phyloP scores from a whole-genome alignment of 2,113 vertebrate species.

The Numida meleagris region DNA sequence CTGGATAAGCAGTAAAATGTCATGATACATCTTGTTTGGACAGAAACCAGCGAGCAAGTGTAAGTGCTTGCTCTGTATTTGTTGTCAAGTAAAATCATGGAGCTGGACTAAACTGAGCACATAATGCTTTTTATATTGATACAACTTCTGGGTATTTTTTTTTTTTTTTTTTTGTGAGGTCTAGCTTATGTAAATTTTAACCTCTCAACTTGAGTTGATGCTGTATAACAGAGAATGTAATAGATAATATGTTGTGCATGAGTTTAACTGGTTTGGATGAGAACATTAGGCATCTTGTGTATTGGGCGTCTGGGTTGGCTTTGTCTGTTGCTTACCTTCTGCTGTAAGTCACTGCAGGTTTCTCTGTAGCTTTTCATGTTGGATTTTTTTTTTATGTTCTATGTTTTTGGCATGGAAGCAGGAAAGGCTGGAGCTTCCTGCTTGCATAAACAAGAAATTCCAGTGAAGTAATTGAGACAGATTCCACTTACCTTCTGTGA shows the following conservation, averaged over 20 bases:
- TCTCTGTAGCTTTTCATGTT: background rate
- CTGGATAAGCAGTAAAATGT: background rate
- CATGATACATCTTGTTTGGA: background rate
- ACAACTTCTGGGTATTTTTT: background rate
- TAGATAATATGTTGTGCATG: fast-evolving
- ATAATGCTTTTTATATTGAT: background rate
- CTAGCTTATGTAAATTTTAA: background rate
- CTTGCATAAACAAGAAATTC: slow-evolving; percentile 43
- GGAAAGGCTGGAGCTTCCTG: slow-evolving; percentile 77
- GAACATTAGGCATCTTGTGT: background rate
- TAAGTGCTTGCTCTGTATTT: background rate
- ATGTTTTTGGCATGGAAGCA: slow-evolving; percentile 58
- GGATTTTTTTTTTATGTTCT: background rate
- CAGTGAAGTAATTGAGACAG: slow-evolving; percentile 19
- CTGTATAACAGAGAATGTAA: background rate
- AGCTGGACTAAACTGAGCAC: background rate
- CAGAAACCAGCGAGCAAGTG: background rate
- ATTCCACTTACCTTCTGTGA: slow-evolving; percentile 40
- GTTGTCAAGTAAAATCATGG: background rate
- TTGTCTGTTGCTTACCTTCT: background rate
- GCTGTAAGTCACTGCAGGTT: background rate
- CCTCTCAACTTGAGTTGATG: background rate
- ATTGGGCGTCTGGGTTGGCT: background rate
- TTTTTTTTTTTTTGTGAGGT: background rate
- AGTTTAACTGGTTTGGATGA: background rate